phyloP scores from a whole-genome alignment of 2,888 invertebrate species.

The Agonopterix alstromeriana region DNA sequence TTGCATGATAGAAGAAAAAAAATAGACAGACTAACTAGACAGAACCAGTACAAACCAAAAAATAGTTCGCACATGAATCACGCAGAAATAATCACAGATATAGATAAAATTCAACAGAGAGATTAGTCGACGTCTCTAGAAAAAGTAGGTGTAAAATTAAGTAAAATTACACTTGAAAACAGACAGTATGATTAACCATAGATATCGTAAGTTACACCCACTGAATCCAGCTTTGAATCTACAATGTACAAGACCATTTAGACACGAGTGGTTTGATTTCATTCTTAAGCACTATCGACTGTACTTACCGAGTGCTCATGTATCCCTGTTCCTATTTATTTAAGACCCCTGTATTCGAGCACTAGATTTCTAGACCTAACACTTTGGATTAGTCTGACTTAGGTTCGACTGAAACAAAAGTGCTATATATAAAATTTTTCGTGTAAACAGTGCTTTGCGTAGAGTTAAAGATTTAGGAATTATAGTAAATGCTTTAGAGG shows the following conservation, averaged over 20 bases:
- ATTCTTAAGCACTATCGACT: constrained; percentile 32
- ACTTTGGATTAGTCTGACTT: constrained; percentile 24
- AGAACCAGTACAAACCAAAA: constrained; percentile 1
- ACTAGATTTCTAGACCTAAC: constrained; percentile 31
- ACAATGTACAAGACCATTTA: constrained; percentile 31
- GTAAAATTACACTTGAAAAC: constrained; percentile 31
- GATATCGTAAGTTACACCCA: constrained; percentile 70
- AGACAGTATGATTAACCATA: constrained; percentile 62
- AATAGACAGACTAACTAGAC: neutral
- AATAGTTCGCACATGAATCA: constrained; percentile 2
- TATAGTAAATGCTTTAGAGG: constrained; percentile 50
- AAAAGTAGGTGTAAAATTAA: constrained; percentile 29
- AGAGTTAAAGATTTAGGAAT: constrained; percentile 49
- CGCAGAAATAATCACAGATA: constrained; percentile 1
- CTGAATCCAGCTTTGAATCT: constrained; percentile 50
- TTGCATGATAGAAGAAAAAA: constrained; percentile 8
- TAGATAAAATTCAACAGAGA: constrained; percentile 19
- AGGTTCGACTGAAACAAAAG: constrained; percentile 12
- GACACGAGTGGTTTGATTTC: constrained; percentile 28
- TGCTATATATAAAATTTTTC: constrained; percentile 22
- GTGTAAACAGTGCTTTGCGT: constrained; percentile 55
- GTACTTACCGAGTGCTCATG: constrained; percentile 39
- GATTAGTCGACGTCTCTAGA: constrained; percentile 42
- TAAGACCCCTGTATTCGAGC: constrained; percentile 44
- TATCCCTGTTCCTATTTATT: constrained; percentile 13